Base-by-base conservation (phyloP, 1,140 invertebrate genomes). In the Lasioglossum albipes region DNA sequence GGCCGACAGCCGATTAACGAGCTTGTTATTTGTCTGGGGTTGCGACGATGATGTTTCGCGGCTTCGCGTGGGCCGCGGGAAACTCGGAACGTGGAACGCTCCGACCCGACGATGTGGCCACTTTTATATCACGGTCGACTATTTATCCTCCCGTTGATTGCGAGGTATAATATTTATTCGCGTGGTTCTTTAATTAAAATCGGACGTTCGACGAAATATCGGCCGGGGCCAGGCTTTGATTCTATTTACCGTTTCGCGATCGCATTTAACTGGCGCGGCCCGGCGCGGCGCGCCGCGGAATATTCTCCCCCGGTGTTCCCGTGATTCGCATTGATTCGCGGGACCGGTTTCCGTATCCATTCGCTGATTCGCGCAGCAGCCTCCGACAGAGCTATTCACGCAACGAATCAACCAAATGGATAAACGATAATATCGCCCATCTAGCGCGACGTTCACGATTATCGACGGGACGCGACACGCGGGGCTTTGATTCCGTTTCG, bases 171-270 rank as follows among this genome's bases (percentile, higher is more conserved):
- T 49, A 66, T 66, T 66, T 66, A 66, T 45, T 41, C 36, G 41
- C 31, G 36, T 41, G 57, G 70, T 61, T 42, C 42, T 66, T 75
- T 65, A 22, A 67, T 67, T 59, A 42, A 75, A 67, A 64, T 52
- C 67, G 75, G 16, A 71, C 45, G 31, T 78, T 22, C 42, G 27
- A 22, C 18, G 67, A 59, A 71, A 71, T 31, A 49, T 71, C 42
- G 57, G 31, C 7, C 20, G 16, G 10, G 45, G 16, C 22, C 36
- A 41, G 7, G 41, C 68, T 52, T 64, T 78, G 66, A 78, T 78
- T 78, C 57, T 49, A 64, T 78, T 71, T 78, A 54, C 42, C 75
- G 36, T 76, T n/a, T 18, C 27, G 13, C 52, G 67, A 54, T 64
- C 68, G 59, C 59, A 27, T 52, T 78, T 59, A 52, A 78, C 27